Evolutionary conservation across 1,140 invertebrate species (phyloP), one percentile per base, ranked within the genome.

Genomic region (Cheumatopsyche charites): DNA sequence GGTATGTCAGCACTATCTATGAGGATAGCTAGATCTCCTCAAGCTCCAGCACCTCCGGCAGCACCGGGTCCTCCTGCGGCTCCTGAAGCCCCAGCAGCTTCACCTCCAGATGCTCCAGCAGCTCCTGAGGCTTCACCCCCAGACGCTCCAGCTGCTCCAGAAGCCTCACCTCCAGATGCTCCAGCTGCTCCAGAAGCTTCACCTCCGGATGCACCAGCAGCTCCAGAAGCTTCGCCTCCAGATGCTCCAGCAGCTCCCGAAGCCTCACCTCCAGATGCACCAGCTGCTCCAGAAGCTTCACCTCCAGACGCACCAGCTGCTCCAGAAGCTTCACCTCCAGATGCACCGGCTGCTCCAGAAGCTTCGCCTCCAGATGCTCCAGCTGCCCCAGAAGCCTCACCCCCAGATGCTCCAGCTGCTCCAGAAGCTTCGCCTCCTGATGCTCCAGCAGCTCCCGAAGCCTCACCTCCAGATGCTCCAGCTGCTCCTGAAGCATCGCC

Each of bases 151-250:
- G 67, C 25, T 21, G 47, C 67, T 67, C 43, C 25, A 3, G 21
- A 17, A 42, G 29, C 62, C 12, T 36, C 70, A 67, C 36, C 69
- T 29, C 11, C 61, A 3, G 21, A 17, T 63, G 29, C 62, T 23
- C 47, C 70, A 67, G 47, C 69, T 29, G 43, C 70, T 3, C 58
- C 66, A 1, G 62, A 63, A 19, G 65, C 65, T 52, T 43, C 65
- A 49, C n/a, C 42, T 19, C 65, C 65, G 1, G 65, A 67, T 41
- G 65, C 65, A 1, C 65, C 65, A 63, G 62, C 62, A 17, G 29
- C 42, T 13, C 65, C 65, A 3, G 65, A 67, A 6, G 62, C 62
- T 3, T 26, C 62, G 36, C 3, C 42, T 1, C 65, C 65, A 1
- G 21, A 17, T 15, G 65, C 45, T 1, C 36, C 65, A 55, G 67